Evolutionary conservation across 2,797 vertebrate genomes (phyloP).

Genomic region (Megalops cyprinoides): DNA sequence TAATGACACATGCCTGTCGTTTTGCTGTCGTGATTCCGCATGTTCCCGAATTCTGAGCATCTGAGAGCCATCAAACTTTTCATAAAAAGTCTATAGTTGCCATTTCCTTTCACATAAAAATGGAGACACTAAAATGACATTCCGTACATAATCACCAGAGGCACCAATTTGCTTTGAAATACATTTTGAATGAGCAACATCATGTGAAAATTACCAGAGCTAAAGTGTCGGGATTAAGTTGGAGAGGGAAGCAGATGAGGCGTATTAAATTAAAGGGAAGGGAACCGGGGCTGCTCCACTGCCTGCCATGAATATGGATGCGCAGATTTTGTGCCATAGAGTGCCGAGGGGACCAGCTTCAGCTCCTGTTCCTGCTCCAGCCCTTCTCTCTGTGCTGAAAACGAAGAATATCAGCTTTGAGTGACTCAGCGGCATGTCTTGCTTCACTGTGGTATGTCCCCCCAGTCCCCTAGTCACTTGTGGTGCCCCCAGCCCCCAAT

Average conservation of each 20-base stretch:
- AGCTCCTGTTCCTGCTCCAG: background rate
- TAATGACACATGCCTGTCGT: background rate
- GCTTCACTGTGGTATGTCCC: background rate
- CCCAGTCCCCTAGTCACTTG: background rate
- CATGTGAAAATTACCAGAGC: conserved; percentile 7
- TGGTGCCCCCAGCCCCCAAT: background rate
- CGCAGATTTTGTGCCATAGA: background rate
- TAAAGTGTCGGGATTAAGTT: conserved; percentile 14
- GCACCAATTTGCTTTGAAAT: conserved; percentile 7
- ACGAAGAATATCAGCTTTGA: background rate
- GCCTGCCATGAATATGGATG: conserved; percentile 17
- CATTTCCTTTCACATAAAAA: background rate
- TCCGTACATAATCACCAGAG: background rate
- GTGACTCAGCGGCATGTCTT: background rate
- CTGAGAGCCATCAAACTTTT: background rate
- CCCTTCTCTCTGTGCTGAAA: background rate
- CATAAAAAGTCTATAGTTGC: background rate
- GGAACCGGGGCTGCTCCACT: background rate
- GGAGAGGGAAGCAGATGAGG: conserved; percentile 5
- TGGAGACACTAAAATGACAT: background rate
- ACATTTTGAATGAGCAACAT: background rate
- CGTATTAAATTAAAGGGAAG: conserved; percentile 19
- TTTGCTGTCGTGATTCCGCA: too few species aligned
- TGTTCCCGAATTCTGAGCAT: background rate
- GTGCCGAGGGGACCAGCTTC: background rate